These are phyloP conservation scores for Cyprinodon variegatus DNA, from an alignment of 2,113 vertebrate species.

Conservation along the genomic window DNA sequence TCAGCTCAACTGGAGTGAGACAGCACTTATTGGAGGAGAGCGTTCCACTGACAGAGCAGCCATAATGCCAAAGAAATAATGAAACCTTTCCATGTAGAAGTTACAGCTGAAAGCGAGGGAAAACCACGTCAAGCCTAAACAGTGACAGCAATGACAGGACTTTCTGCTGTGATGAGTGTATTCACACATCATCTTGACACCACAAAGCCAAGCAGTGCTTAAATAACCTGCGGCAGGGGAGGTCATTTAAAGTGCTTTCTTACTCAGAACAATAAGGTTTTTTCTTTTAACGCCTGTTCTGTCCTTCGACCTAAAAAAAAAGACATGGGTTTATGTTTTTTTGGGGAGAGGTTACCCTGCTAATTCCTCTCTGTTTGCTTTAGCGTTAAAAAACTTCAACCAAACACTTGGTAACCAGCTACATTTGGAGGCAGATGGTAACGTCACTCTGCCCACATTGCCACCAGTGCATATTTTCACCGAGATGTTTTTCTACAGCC, in stretches of 20 bases:
- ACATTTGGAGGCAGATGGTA: not conserved
- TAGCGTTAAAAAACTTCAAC: not conserved
- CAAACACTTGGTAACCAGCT: not conserved
- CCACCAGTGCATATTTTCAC: not conserved
- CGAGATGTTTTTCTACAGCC: too few species aligned
- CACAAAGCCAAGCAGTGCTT: slow-evolving; percentile 48
- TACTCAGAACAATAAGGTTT: slow-evolving; percentile 54
- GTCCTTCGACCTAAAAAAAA: slow-evolving; percentile 48
- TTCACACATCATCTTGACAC: slow-evolving; percentile 68
- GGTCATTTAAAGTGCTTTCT: slow-evolving; percentile 61
- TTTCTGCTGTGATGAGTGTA: slow-evolving; percentile 58
- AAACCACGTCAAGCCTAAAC: slow-evolving; percentile 27
- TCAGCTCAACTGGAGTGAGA: slow-evolving; percentile 80
- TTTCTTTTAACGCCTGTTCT: slow-evolving; percentile 55
- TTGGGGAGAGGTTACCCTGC: not conserved
- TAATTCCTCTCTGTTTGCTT: not conserved
- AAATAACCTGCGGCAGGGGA: slow-evolving; percentile 49
- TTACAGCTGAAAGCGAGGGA: slow-evolving; percentile 65
- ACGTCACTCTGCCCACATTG: not conserved
- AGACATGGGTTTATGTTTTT: too few species aligned
- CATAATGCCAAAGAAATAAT: slow-evolving; percentile 75
- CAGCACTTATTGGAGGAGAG: slow-evolving; percentile 77
- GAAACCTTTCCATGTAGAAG: slow-evolving; percentile 64
- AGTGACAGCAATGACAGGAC: slow-evolving; percentile 39
- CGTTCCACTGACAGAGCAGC: slow-evolving; percentile 76